Evolutionary conservation across 2,888 invertebrate species (phyloP).

Genomic region (Chaitophorus viminalis): DNA sequence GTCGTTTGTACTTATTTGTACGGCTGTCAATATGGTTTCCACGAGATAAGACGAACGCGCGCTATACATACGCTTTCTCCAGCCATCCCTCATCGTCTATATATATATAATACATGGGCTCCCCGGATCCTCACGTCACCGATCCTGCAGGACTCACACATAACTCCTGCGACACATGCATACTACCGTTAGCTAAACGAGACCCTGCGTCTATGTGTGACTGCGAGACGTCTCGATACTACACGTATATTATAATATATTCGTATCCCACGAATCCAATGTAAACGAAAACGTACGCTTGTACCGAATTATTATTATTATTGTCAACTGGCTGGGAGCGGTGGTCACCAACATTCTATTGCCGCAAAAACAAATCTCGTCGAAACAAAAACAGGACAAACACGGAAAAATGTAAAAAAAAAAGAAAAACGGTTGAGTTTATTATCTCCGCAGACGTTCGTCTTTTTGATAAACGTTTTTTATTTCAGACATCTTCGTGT

Average conservation of each 20-base stretch:
- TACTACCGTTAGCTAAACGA: too few species aligned
- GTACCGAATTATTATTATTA: not conserved
- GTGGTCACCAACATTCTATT: not conserved
- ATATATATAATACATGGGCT: too few species aligned
- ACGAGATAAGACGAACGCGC: not conserved
- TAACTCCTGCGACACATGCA: not conserved
- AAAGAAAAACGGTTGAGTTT: constrained; percentile 39
- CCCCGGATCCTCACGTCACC: not conserved
- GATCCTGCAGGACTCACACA: not conserved
- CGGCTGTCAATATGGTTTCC: constrained; percentile 39
- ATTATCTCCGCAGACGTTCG: constrained; percentile 56
- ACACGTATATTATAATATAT: too few species aligned
- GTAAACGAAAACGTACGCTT: not conserved
- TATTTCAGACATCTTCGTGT: constrained; percentile 23
- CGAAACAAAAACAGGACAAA: not conserved
- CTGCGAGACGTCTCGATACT: too few species aligned
- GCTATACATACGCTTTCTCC: not conserved
- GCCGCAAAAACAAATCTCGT: constrained; percentile 20
- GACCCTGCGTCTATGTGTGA: too few species aligned
- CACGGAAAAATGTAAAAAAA: not conserved
- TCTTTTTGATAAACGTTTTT: constrained; percentile 57
- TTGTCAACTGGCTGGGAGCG: not conserved
- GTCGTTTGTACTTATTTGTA: constrained; percentile 59
- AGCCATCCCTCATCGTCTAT: not conserved
- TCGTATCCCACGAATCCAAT: not conserved